Evolutionary conservation across 2,797 vertebrate species (phyloP), one percentile per base, ranked within the genome.

Genomic region (Acipenser ruthenus): DNA sequence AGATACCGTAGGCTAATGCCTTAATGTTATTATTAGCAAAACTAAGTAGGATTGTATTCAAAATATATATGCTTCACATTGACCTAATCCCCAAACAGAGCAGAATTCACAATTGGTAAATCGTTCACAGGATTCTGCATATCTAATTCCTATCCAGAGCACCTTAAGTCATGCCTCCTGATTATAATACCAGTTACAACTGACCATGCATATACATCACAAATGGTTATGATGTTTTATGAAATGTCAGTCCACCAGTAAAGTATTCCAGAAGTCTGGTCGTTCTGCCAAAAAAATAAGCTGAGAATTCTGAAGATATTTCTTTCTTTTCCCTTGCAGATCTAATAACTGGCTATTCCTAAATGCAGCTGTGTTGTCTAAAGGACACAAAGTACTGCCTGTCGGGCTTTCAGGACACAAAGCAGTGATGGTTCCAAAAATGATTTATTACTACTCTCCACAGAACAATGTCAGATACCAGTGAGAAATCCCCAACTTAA

Each of bases 341-440:
- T 71, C 71, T 7, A 52, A 50, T 66, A 73, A 59, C 50, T 70
- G 49, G 62, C 1, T 60, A 75, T 69, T 69, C 83, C 75, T 79
- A 88, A 87, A 90, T 79, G 85, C 83, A 89, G 84, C 82, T 86
- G 83, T 80, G 55, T n/a, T 58, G 12, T 58, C 55, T 58, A 13
- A 13, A 58, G 55, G 55, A 58, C 10, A 37, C 37, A 37, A 37
- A 37, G 37, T 37, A 37, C 37, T 37, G 37, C 37, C 37, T 37
- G 37, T 37, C 37, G 5, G 37, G 4, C 37, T 37, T 37, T 4
- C 37, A 37, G 37, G 37, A 37, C 37, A 37, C 37, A 37, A 37
- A 37, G 37, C 18, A 18, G 18, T 4, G 37, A 37, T 37, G 37
- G 37, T 18, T 37, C 37, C 5, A 5, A 37, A 37, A 37, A 37